Conservation (phyloP, 2,797 vertebrate genomes). For the Oryzias dopingdopingensis region DNA sequence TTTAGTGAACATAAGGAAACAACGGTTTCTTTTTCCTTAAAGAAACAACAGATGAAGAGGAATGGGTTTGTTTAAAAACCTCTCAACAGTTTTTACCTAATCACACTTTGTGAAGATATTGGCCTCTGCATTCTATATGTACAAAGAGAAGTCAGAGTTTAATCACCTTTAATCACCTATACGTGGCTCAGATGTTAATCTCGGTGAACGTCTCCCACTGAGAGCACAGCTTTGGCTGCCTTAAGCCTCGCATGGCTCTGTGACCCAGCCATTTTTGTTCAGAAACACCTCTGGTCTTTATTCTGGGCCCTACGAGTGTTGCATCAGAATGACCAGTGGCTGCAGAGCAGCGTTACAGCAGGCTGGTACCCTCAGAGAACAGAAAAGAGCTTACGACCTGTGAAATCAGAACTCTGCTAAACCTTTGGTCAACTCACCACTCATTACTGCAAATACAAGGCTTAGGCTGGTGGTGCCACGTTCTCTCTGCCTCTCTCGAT, state of each 20-base stretch:
- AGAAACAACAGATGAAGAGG: no score
- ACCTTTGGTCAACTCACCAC: slow-evolving; percentile 58
- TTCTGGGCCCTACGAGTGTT: slow-evolving; percentile 38
- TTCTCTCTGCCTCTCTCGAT: slow-evolving; percentile 33
- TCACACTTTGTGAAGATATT: not conserved
- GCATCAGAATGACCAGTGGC: slow-evolving; percentile 39
- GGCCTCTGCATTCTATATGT: slow-evolving; percentile 13
- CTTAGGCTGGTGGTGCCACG: slow-evolving; percentile 66
- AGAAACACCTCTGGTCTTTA: slow-evolving; percentile 46
- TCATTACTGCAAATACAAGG: slow-evolving; percentile 62
- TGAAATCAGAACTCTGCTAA: slow-evolving; percentile 65
- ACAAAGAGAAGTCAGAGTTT: slow-evolving; percentile 14
- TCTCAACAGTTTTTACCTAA: no score
- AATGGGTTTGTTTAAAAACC: no score
- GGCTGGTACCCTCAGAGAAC: slow-evolving; percentile 37
- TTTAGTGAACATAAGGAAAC: not conserved
- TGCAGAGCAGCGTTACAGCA: slow-evolving; percentile 43
- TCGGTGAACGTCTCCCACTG: slow-evolving; percentile 50
- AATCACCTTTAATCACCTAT: slow-evolving; percentile 22
- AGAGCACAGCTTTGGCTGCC: slow-evolving; percentile 52
- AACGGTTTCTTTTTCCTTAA: no score
- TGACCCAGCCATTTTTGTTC: slow-evolving; percentile 55
- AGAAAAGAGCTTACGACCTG: slow-evolving; percentile 48
- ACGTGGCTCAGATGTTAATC: slow-evolving; percentile 56
- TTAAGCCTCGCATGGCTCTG: slow-evolving; percentile 38